Evolutionary conservation across 2,113 vertebrate species (phyloP), one percentile per base, ranked within the genome.

Genomic region (Xiphophorus maculatus): DNA sequence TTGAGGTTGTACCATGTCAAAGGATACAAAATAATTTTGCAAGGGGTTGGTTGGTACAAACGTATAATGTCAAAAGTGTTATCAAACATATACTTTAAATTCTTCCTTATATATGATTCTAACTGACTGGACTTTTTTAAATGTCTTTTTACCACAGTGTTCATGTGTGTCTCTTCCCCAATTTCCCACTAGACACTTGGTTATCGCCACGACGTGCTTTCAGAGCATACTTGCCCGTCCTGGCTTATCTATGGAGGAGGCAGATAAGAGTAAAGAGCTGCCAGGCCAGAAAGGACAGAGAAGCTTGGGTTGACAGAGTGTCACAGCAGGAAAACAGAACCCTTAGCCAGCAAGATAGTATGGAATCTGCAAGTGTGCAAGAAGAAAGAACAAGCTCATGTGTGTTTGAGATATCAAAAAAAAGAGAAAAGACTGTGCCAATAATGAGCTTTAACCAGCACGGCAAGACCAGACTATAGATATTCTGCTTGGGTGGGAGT

Each of bases 221-320:
- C 79, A 72, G 73, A 81, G 84, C 84, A 71, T 79, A 48, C 74
- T 82, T 76, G 87, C 77, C 84, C 83, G 77, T 82, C 74, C 82
- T 77, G 67, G 81, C 88, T 89, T 93, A 92, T 92, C 90, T 90
- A 71, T 87, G 84, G 69, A 84, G 82, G 71, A 80, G 84, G 73
- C 81, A 71, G 90, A 93, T 93, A 90, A 92, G 86, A 85, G 86
- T 82, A 65, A 76, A 85, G 79, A 78, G 84, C 86, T 84, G 88
- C 80, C 77, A 87, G 84, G 89, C 84, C 85, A 89, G 81, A 77
- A 44, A 71, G 83, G 86, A 91, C 90, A 84, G 87, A 84, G 81
- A 69, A 86, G 76, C 83, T 89, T 80, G 80, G 83, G 78, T 78
- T 90, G 89, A 90, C 86, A 86, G 80, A 68, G n/a, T 74, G 82